These are phyloP conservation scores for Diplazon laetatorius DNA, from an alignment of 2,888 invertebrate species.

Conservation along the genomic window DNA sequence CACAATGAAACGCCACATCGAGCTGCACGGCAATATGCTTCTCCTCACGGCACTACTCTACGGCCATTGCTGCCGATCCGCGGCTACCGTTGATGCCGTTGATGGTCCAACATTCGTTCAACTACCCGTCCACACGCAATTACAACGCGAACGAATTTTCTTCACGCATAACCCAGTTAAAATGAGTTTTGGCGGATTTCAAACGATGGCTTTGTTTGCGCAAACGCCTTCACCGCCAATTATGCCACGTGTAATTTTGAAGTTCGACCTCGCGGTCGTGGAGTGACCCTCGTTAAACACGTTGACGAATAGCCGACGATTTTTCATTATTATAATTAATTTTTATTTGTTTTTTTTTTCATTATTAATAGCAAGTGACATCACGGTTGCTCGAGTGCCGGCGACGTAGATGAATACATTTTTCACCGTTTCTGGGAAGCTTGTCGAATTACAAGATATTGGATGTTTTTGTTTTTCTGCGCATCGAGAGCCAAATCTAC, in stretches of 20 bases:
- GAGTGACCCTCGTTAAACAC: too few relatives aligned
- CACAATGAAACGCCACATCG: conserved; percentile 47
- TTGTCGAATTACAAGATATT: too few relatives aligned
- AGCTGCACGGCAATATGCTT: conserved; percentile 41
- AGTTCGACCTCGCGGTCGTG: too few relatives aligned
- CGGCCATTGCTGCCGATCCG: background rate
- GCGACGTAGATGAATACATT: background rate
- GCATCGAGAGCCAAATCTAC: background rate
- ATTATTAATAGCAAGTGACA: too few relatives aligned
- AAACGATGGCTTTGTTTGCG: conserved; percentile 5
- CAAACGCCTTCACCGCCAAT: too few relatives aligned
- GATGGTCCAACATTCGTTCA: background rate
- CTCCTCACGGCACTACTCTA: conserved; percentile 3
- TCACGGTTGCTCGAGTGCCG: too few relatives aligned
- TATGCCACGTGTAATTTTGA: too few relatives aligned
- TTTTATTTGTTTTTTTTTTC: too few relatives aligned
- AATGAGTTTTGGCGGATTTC: conserved; percentile 12
- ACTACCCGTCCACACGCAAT: conserved; percentile 2
- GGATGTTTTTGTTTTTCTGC: background rate
- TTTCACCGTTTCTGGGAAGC: background rate
- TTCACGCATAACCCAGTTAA: conserved; percentile 1
- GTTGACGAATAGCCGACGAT: too few relatives aligned
- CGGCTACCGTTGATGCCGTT: background rate
- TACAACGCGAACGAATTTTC: conserved; percentile 8
- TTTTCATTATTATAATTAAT: too few relatives aligned